Evolutionary conservation across 2,113 vertebrate species (phyloP).

Genomic region (Tachycineta bicolor): DNA sequence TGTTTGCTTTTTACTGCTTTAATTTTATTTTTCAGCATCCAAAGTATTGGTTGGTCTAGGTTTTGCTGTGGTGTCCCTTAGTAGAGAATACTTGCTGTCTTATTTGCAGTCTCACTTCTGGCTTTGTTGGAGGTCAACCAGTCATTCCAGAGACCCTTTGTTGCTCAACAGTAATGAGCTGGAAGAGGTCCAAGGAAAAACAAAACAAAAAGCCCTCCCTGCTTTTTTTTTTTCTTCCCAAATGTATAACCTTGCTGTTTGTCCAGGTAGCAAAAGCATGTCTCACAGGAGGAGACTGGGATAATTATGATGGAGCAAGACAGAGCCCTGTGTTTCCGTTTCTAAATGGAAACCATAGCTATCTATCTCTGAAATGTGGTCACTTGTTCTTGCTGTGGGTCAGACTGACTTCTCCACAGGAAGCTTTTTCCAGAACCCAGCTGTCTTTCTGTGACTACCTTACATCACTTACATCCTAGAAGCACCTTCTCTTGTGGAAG

Average conservation of each 20-base stretch:
- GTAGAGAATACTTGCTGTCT: neutral
- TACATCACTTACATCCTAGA: neutral
- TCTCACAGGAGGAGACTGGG: neutral
- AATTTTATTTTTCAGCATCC: neutral
- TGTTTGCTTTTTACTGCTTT: neutral
- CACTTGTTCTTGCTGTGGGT: neutral
- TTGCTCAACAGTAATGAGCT: neutral
- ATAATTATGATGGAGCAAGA: neutral
- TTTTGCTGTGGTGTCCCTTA: neutral
- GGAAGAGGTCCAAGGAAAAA: neutral
- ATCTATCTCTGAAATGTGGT: accelerated
- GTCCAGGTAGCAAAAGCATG: neutral
- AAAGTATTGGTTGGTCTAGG: neutral
- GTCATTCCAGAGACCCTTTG: neutral
- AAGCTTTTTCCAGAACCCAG: neutral
- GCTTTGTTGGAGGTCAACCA: neutral
- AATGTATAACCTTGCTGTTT: neutral
- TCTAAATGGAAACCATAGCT: neutral
- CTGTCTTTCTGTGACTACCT: neutral
- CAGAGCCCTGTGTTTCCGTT: neutral
- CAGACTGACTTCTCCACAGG: neutral
- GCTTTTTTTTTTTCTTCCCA: neutral
- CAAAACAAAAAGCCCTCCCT: neutral
- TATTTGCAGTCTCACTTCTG: neutral
- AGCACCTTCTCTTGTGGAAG: neutral